These are phyloP conservation scores for Phycodurus eques DNA, from an alignment of 2,113 vertebrate species.

Conservation along the genomic window DNA sequence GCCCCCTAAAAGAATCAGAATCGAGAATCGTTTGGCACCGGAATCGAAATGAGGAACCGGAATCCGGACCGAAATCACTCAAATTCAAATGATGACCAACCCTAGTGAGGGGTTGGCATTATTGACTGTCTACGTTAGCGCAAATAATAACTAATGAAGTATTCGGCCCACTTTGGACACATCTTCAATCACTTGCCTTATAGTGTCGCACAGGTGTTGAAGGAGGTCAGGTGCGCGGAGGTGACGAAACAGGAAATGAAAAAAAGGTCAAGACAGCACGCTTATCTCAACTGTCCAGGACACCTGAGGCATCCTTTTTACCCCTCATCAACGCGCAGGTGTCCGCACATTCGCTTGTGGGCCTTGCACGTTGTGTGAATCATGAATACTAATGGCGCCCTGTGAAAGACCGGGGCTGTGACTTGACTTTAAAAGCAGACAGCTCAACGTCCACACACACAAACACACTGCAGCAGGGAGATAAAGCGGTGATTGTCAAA, in stretches of 20 bases:
- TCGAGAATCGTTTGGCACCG: no score
- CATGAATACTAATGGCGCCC: constrained; percentile 67
- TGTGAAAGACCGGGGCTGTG: constrained; percentile 64
- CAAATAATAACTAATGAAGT: background rate
- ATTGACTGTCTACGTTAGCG: background rate
- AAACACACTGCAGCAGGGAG: constrained; percentile 33
- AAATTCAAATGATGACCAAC: no score
- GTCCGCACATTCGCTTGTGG: constrained; percentile 38
- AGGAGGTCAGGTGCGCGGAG: background rate
- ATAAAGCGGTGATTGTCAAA: constrained; percentile 65
- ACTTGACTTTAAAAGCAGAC: constrained; percentile 65
- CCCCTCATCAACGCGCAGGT: constrained; percentile 45
- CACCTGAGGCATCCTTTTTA: constrained; percentile 57
- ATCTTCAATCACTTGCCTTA: no score
- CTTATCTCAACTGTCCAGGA: constrained; percentile 71
- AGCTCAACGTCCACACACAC: constrained; percentile 25
- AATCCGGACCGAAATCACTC: no score
- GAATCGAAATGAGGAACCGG: no score
- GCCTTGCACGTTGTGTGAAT: constrained; percentile 50
- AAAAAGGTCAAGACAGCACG: constrained; percentile 20
- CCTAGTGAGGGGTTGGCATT: background rate
- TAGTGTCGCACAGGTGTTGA: background rate
- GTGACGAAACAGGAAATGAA: background rate
- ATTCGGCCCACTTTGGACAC: background rate
- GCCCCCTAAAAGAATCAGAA: no score